Evolutionary conservation across 2,888 invertebrate species (phyloP), one percentile per base, ranked within the genome.

Genomic region (Drosophila monieri): DNA sequence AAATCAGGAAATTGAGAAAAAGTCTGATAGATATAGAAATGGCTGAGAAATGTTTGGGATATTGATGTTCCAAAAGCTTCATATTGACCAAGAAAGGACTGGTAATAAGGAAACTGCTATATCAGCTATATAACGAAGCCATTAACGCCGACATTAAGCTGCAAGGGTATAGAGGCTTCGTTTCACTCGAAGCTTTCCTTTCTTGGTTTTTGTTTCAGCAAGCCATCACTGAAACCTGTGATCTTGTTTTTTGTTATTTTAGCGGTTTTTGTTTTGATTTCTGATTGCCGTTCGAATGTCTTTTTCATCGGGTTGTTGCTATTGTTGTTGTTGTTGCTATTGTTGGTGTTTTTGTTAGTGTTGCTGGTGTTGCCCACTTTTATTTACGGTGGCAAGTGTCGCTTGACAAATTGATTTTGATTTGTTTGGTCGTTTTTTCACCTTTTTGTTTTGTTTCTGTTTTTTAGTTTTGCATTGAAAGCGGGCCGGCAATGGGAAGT

Each of bases 201-300:
- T 18, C 18, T 15, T 47, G 23, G 27, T 47, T 27, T 21, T 21
- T 44, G 6, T 44, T 44, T 44, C 15, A 44, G 18, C n/a, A 21
- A 6, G 6, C 18, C 21, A 21, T 2, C 4, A 8, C 21, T 44
- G 27, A 27, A 9, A 27, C 44, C 27, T 27, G 27, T 27, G 27
- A 27, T 61, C 68, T 77, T 86, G 27, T 85, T 80, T 81, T 81
- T 70, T 81, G 80, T 81, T 85, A 79, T 85, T 85, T 85, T 80
- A 83, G 81, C 81, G 86, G 81, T 86, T 83, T 86, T 86, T 83
- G 86, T 83, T 83, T 83, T 83, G 86, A 86, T 86, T 83, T 86
- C 81, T 80, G 84, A 80, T 84, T 86, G 86, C 81, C 86, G 86
- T 81, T 81, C 83, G 80, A 79, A 57, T 66, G 70, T 72, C 65